These are phyloP conservation scores for Euthynnus affinis DNA, from an alignment of 2,797 vertebrate species.

Conservation along the genomic window DNA sequence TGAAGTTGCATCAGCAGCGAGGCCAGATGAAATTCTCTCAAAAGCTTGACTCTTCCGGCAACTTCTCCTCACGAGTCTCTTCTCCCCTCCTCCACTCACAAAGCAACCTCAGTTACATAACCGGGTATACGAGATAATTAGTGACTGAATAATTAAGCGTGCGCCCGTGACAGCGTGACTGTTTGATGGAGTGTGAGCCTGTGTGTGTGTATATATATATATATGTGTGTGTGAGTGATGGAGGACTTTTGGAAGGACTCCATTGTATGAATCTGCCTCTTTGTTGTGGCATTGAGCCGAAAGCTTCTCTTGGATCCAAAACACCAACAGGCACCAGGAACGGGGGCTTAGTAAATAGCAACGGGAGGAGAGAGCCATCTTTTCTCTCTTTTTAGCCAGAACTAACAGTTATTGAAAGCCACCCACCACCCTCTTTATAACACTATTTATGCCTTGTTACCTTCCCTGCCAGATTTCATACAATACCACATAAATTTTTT, in stretches of 20 bases:
- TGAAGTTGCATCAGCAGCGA: slow-evolving; percentile 75
- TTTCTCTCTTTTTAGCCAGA: slow-evolving; percentile 52
- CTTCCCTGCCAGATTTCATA: slow-evolving; percentile 20
- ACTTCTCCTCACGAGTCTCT: slow-evolving; percentile 58
- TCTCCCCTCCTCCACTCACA: slow-evolving; percentile 58
- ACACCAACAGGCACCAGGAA: slow-evolving; percentile 62
- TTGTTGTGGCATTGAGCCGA: slow-evolving; percentile 60
- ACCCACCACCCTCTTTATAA: slow-evolving; percentile 54
- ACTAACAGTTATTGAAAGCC: slow-evolving; percentile 59
- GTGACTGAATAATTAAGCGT: slow-evolving; percentile 78
- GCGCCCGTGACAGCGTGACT: slow-evolving; percentile 65
- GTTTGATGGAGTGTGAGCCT: slow-evolving; percentile 63
- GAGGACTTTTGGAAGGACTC: slow-evolving; percentile 78
- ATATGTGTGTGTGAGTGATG: slow-evolving; percentile 35
- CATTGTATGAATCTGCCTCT: slow-evolving; percentile 71
- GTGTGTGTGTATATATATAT: slow-evolving; percentile 11
- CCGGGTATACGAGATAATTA: slow-evolving; percentile 74
- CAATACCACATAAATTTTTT: slow-evolving; percentile 20
- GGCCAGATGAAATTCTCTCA: slow-evolving; percentile 69
- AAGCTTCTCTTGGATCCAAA: slow-evolving; percentile 67
- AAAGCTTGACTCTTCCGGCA: slow-evolving; percentile 61
- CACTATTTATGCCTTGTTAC: slow-evolving; percentile 47
- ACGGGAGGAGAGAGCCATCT: slow-evolving; percentile 43
- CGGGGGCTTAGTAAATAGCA: slow-evolving; percentile 43
- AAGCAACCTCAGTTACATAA: slow-evolving; percentile 77